Conservation (phyloP, 2,113 vertebrate genomes). For the Tringa solitaria region DNA sequence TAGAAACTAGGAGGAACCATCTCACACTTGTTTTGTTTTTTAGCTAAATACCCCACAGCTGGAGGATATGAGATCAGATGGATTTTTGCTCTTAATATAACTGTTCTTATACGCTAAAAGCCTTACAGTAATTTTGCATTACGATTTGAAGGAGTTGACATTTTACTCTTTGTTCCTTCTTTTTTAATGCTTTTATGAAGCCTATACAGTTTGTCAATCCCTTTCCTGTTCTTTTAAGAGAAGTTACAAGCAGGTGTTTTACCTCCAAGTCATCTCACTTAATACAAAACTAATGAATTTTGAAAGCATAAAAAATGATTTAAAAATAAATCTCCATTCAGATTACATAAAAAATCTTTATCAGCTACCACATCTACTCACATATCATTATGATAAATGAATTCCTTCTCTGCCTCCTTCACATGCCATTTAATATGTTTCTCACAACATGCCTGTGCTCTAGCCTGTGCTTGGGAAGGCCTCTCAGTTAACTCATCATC, state of each 20-base stretch:
- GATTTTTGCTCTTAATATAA: background rate
- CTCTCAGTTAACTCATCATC: background rate
- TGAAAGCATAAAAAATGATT: background rate
- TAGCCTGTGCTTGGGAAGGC: background rate
- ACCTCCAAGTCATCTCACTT: background rate
- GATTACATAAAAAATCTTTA: background rate
- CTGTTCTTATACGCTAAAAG: background rate
- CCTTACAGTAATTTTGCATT: background rate
- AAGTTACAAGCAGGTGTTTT: background rate
- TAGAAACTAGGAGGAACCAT: background rate
- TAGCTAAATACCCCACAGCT: background rate
- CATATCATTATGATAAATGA: background rate
- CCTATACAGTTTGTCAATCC: background rate
- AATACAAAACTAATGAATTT: background rate
- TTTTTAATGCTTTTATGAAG: background rate
- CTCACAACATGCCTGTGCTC: background rate
- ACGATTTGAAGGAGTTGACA: background rate
- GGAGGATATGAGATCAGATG: rapidly evolving
- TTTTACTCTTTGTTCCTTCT: background rate
- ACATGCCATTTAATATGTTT: background rate
- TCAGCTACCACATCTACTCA: background rate
- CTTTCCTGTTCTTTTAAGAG: background rate
- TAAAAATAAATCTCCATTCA: background rate
- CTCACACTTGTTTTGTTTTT: background rate
- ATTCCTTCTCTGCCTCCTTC: background rate